Evolutionary conservation across 2,113 vertebrate genomes (phyloP).

Genomic region (Stomatorhinus ivindoensis): DNA sequence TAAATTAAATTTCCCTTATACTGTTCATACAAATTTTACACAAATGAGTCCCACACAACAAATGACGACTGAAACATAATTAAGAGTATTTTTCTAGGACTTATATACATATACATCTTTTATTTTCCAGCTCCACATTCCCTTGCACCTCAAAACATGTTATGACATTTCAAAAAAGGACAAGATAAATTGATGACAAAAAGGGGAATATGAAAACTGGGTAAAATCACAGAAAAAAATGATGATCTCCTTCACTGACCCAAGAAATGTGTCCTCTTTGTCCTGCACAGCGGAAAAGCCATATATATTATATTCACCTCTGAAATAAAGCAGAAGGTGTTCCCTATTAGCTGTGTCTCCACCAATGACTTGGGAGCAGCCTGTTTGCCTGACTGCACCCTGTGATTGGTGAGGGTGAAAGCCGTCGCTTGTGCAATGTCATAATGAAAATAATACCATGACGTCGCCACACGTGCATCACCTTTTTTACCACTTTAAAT

Average conservation of each 20-base stretch:
- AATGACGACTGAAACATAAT: background rate
- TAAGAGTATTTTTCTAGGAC: slow-evolving; percentile 18
- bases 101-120: slow-evolving; percentile 26
- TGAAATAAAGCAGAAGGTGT: background rate
- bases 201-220: background rate
- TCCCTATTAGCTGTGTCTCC: background rate
- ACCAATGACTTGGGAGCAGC: background rate
- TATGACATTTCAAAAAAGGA: slow-evolving; percentile 5
- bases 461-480: background rate
- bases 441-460: background rate
- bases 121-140: slow-evolving; percentile 20
- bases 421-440: background rate
- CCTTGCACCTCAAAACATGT: slow-evolving; percentile 23
- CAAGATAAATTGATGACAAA: background rate
- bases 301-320: background rate
- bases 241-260: background rate
- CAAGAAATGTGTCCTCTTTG: background rate
- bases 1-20: background rate
- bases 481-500: background rate
- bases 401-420: background rate
- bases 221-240: background rate
- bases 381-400: background rate
- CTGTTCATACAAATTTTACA: background rate
- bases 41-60: background rate
- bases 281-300: background rate